phyloP scores from a whole-genome alignment of 2,113 vertebrate species.

The Egretta garzetta region DNA sequence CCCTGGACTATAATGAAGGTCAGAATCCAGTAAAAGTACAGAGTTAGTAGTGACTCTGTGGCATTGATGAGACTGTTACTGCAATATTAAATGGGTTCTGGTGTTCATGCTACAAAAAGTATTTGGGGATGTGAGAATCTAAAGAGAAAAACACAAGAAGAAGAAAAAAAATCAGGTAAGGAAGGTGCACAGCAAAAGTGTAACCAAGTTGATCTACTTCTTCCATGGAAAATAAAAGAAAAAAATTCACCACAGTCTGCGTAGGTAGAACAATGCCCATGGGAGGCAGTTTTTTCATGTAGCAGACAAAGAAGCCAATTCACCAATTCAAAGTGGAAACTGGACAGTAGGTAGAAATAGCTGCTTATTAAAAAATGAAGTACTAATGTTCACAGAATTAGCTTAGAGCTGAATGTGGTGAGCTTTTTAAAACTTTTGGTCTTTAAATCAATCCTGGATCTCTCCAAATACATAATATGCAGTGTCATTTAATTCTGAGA shows the following conservation, averaged over 20 bases:
- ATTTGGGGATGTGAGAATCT: background rate
- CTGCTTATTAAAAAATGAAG: slow-evolving; percentile 58
- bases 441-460: slow-evolving; percentile 41
- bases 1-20: background rate
- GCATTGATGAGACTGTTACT: background rate
- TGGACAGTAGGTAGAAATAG: slow-evolving; percentile 49
- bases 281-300: background rate
- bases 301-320: slow-evolving; percentile 56
- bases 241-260: background rate
- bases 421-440: slow-evolving; percentile 29
- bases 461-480: background rate
- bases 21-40: background rate
- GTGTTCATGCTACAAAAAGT: background rate
- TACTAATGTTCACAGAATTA: slow-evolving; percentile 52
- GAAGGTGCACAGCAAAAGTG: background rate
- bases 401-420: slow-evolving; percentile 29
- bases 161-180: background rate
- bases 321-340: slow-evolving; percentile 39
- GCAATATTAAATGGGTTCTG: background rate
- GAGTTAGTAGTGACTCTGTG: background rate
- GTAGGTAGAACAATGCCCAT: slow-evolving; percentile 11
- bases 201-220: background rate
- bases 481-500: background rate
- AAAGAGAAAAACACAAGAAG: background rate
- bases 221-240: background rate